A percentile compares a stretch with the other conserved stretches of the same genome.
These are phyloP conservation scores for Prorops nasuta DNA, from an alignment of 1,140 invertebrate species.

Conservation along the genomic window DNA sequence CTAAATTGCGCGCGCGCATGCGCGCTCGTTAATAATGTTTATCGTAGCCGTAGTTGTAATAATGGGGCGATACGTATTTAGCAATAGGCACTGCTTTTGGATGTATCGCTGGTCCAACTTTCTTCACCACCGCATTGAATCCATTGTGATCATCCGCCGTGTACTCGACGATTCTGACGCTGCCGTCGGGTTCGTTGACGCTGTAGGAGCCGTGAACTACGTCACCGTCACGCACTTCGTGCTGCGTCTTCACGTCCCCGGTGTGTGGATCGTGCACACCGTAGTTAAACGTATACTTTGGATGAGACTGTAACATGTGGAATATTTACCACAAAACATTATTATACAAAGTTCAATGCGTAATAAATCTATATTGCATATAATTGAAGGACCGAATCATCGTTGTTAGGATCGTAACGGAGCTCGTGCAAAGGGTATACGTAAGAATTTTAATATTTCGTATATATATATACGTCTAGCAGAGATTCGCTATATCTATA, in stretches of 20 bases:
- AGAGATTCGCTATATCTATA: too few relatives aligned
- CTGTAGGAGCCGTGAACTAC: constrained; percentile 59
- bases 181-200: constrained; percentile 58
- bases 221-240: constrained; percentile 58
- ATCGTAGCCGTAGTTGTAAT: constrained; percentile 48
- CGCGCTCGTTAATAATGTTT: constrained; percentile 47
- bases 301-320: constrained; percentile 46
- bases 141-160: constrained; percentile 59
- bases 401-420: too few relatives aligned
- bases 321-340: constrained; percentile 10
- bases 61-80: constrained; percentile 47
- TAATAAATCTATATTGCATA: background rate
- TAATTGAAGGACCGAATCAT: too few relatives aligned
- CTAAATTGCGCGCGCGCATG: too few relatives aligned
- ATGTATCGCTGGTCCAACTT: constrained; percentile 52
- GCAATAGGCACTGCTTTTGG: constrained; percentile 42
- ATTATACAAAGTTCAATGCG: background rate
- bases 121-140: constrained; percentile 59
- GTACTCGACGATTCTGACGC: constrained; percentile 57
- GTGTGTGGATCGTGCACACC: constrained; percentile 58
- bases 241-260: constrained; percentile 58
- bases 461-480: too few relatives aligned
- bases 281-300: constrained; percentile 58
- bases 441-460: too few relatives aligned
- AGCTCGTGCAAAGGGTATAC: too few relatives aligned